Evolutionary conservation across 2,113 vertebrate genomes (phyloP), one percentile per base, ranked within the genome.

Genomic region (Chaetura pelagica): DNA sequence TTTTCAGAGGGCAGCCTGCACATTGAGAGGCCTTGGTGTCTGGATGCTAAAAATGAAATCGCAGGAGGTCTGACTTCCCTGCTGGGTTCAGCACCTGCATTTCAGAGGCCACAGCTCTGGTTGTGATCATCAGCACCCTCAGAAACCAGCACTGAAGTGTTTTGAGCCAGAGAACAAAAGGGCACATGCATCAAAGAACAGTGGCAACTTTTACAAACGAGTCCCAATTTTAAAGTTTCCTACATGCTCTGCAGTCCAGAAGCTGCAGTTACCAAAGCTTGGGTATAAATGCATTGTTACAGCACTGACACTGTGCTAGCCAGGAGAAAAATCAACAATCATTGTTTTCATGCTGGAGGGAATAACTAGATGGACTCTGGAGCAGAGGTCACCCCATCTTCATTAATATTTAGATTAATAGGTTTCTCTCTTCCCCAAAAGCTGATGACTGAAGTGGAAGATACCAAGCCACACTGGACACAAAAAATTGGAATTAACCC

Each of bases 1-100:
- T 32, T 51, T 59, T 51, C 52, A 74, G 84, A 27, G 48, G 32
- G 38, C 63, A 80, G 46, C n/a, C 44, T 29, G 71, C n/a, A 40
- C 21, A 0, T 80, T 78, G 15, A 42, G 87, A 78, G 35, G 32
- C 9, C 5, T 32, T 0, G 0, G 30, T 1, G 26, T 3, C 38
- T 38, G 71, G 59, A 69, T 49, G 72, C 34, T 52, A 32, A 29
- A 6, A 8, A 1, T 14, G 42, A 42, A 58, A 1, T 30, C 46
- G 15, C 51, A 32, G 34, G 44, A 38, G 67, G 30, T 14, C 35
- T 15, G 67, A 5, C 3, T 40, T 15, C 24, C 12, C 19, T 5
- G 0, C 32, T 10, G 59, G 49, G 16, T 40, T 67, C 42, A 8
- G 34, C 4, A 14, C 26, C 46, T 21, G 34, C 5, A 9, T 18